Conservation (phyloP, 2,888 invertebrate genomes). For the Falcaria lacertinaria region DNA sequence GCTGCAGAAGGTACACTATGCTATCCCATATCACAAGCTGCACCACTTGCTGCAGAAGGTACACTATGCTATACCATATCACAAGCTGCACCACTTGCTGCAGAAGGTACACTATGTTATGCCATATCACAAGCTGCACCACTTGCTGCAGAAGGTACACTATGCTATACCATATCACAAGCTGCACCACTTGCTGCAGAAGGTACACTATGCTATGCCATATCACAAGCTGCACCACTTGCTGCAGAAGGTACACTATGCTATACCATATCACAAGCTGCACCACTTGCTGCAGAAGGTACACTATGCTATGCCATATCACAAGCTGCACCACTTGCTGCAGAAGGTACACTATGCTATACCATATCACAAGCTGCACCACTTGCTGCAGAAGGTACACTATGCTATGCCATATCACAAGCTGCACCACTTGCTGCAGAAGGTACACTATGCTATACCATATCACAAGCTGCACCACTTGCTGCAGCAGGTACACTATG, state of each 20-base stretch:
- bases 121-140: conserved; percentile 91
- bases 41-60: conserved; percentile 84
- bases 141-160: conserved; percentile 81
- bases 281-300: conserved; percentile 88
- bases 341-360: no score
- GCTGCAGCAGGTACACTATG: conserved; percentile 79
- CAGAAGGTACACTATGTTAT: conserved; percentile 77
- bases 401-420: conserved; percentile 87
- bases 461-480: conserved; percentile 92
- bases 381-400: conserved; percentile 82
- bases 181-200: conserved; percentile 86
- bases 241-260: no score
- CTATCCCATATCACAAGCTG: conserved; percentile 88
- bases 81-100: conserved; percentile 88
- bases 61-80: conserved; percentile 86
- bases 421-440: conserved; percentile 86
- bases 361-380: conserved; percentile 94
- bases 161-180: conserved; percentile 87
- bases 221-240: conserved; percentile 94
- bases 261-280: conserved; percentile 94
- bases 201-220: no score
- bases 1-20: conserved; percentile 80
- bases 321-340: conserved; percentile 92
- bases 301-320: no score
- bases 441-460: conserved; percentile 82